These are phyloP conservation scores for Xestoiulus laeticollis DNA, from an alignment of 2,888 invertebrate genomes.

Conservation along the genomic window DNA sequence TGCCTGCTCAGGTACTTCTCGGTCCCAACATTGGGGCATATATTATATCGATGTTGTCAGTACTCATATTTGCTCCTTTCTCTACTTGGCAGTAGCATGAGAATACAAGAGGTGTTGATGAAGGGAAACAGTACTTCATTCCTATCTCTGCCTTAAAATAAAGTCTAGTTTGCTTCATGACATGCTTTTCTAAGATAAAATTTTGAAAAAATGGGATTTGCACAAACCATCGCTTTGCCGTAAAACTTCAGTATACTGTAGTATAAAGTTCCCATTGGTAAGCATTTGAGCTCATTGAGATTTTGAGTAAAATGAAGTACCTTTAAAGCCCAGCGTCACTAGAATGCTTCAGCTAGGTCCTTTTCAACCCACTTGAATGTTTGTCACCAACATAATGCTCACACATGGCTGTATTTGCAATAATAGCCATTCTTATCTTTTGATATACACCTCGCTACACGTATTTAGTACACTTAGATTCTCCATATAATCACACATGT, in stretches of 20 bases:
- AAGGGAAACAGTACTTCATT: neutral
- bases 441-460: conserved; percentile 7
- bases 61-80: neutral
- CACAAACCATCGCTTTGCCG: neutral
- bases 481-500: neutral
- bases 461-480: neutral
- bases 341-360: neutral
- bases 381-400: conserved; percentile 7
- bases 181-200: neutral
- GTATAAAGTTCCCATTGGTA: neutral
- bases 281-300: too few species aligned
- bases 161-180: neutral
- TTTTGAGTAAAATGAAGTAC: neutral
- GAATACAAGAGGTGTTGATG: neutral
- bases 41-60: neutral
- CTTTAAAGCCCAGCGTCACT: neutral
- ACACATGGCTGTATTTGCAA: neutral
- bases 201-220: neutral
- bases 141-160: neutral
- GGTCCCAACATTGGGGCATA: neutral
- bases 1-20: neutral
- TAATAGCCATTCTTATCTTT: neutral
- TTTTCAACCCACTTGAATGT: neutral
- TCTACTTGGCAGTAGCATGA: neutral
- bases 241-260: neutral